phyloP scores from a whole-genome alignment of 2,888 invertebrate genomes.

The Tigriopus californicus region DNA sequence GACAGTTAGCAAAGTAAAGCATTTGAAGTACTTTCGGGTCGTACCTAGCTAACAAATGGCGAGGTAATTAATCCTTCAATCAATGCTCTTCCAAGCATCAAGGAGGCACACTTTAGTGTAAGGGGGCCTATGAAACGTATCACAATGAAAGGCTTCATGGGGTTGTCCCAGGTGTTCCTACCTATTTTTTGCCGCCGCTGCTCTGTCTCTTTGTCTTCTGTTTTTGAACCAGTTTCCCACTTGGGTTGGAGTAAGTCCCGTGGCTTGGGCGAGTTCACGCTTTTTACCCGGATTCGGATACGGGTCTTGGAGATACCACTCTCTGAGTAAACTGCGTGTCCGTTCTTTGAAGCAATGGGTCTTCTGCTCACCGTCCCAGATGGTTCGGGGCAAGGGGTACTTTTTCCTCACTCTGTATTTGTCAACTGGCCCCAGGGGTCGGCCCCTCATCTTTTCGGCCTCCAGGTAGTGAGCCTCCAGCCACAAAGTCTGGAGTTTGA shows the following conservation, averaged over 20 bases:
- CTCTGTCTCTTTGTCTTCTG: conserved; percentile 63
- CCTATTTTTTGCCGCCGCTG: conserved; percentile 91
- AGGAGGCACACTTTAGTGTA: too few relatives aligned
- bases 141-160: too few relatives aligned
- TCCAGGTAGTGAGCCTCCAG: conserved; percentile 83
- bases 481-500: conserved; percentile 76
- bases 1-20: too few relatives aligned
- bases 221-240: conserved; percentile 90
- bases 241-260: conserved; percentile 77
- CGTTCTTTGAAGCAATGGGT: conserved; percentile 90
- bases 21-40: too few relatives aligned
- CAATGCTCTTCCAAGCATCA: too few relatives aligned
- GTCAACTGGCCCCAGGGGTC: conserved; percentile 81
- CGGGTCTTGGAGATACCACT: conserved; percentile 97
- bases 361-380: conserved; percentile 91
- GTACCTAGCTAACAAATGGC: too few relatives aligned
- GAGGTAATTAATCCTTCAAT: too few relatives aligned
- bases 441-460: conserved; percentile 68
- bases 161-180: conserved; percentile 31
- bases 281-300: conserved; percentile 88
- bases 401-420: conserved; percentile 84
- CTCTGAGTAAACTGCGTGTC: conserved; percentile 76
- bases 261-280: conserved; percentile 69
- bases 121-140: too few relatives aligned
- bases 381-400: conserved; percentile 73